Evolutionary conservation across 2,113 vertebrate genomes (phyloP), one percentile per base, ranked within the genome.

Genomic region (Dicentrarchus labrax): DNA sequence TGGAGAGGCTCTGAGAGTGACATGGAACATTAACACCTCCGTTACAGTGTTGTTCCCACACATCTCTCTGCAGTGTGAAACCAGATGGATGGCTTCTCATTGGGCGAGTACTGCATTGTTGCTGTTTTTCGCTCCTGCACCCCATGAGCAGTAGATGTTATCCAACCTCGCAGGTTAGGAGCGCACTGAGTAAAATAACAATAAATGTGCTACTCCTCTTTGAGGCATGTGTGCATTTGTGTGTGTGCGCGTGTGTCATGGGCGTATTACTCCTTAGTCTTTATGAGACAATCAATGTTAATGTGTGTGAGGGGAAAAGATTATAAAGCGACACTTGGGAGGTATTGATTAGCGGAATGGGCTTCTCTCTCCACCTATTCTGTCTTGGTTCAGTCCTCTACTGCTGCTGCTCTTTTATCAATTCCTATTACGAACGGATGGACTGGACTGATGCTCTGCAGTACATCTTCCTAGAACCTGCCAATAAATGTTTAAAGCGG

Each of bases 21-120:
- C 84, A 90, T 84, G 82, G 91, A 88, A 90, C 93, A 93, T 92
- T 93, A 89, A 89, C 91, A 86, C 91, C 87, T 93, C 74, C 2
- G 19, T 53, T 78, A 76, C 84, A 73, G 72, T 86, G 86, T 85
- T 89, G 86, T 89, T 86, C 78, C 88, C 88, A 87, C 93, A 89
- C 87, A 82, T 87, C 74, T 47, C 81, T 91, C 91, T 75, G 48
- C 83, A 81, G 81, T 88, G 92, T 92, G 90, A 94, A 77, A 89
- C 82, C 91, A 94, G 91, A 93, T 89, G 91, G 92, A 92, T 64
- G 45, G 86, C 12, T 86, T 69, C 47, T 91, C 84, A 57, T 38
- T 56, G 83, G 71, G 68, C 81, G 73, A 80, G 38, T 12, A 66
- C 47, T 53, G 73, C 80, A 68, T 61, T 3, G 6, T 60, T 82